phyloP scores from a whole-genome alignment of 2,797 vertebrate species.

The Tiaroga cobitis region DNA sequence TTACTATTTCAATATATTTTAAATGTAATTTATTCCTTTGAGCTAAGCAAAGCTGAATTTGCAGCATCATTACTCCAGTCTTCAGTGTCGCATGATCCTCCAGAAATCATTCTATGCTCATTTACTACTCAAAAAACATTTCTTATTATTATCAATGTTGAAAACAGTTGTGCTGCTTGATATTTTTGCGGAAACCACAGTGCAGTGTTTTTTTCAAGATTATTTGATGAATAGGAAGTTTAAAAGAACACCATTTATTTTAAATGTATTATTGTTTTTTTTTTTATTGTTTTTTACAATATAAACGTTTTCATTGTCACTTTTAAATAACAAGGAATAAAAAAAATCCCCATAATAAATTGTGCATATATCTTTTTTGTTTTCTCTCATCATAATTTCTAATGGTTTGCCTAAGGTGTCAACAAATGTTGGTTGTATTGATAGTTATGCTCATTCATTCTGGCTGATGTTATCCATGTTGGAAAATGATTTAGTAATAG shows the following conservation, averaged over 20 bases:
- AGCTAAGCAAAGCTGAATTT: not conserved
- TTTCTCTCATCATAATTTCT: constrained; percentile 1
- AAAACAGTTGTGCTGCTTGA: not conserved
- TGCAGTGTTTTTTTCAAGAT: not conserved
- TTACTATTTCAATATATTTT: not conserved
- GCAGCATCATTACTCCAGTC: not conserved
- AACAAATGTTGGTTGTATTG: constrained; percentile 4
- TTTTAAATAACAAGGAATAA: not conserved
- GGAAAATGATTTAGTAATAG: constrained; percentile 4
- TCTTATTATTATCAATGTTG: not conserved
- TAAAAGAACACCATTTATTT: not conserved
- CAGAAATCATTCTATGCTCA: not conserved
- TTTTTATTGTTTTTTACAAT: no score
- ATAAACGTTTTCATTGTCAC: no score
- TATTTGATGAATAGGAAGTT: not conserved
- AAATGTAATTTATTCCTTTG: not conserved
- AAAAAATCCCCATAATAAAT: not conserved
- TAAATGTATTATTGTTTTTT: no score
- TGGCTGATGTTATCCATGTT: constrained; percentile 37
- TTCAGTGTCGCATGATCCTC: not conserved
- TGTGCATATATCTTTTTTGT: not conserved
- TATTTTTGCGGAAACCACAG: not conserved
- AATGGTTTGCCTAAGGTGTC: not conserved
- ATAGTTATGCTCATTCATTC: not conserved
- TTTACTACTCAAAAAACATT: not conserved